phyloP scores from a whole-genome alignment of 2,113 vertebrate species.

The Xiphophorus couchianus region DNA sequence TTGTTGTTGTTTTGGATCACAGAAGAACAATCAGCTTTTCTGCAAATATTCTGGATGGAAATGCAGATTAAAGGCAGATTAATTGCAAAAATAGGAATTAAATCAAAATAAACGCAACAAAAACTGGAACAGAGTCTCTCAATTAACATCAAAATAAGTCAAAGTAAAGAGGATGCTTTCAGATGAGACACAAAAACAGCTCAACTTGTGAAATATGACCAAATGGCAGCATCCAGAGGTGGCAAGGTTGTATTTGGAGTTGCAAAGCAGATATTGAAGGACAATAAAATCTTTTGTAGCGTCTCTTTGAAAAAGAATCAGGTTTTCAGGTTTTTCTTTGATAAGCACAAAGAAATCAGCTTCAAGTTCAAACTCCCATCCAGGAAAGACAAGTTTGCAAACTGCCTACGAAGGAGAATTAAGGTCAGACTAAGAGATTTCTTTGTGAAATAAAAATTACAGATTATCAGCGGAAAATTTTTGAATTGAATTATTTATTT shows the following conservation, averaged over 20 bases:
- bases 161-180: not conserved
- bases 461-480: too few species aligned
- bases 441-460: too few species aligned
- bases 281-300: too few species aligned
- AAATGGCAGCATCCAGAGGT: not conserved
- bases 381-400: too few species aligned
- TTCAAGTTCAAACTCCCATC: too few species aligned
- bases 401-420: too few species aligned
- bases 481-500: too few species aligned
- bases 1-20: conserved; percentile 26
- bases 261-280: not conserved
- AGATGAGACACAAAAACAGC: not conserved
- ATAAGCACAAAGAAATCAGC: too few species aligned
- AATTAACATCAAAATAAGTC: not conserved
- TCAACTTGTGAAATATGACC: not conserved
- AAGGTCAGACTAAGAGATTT: too few species aligned
- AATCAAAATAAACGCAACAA: not conserved
- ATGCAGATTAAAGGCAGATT: not conserved
- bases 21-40: conserved; percentile 37
- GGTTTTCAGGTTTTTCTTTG: too few species aligned
- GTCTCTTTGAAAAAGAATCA: too few species aligned
- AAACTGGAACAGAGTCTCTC: not conserved
- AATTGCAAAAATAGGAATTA: not conserved
- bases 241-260: not conserved
- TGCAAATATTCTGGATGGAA: not conserved